Percentiles rank a stretch among this genome's conserved stretches.
Evolutionary conservation across 2,888 invertebrate genomes (phyloP).

Genomic region (Drosophila glabriapex): DNA sequence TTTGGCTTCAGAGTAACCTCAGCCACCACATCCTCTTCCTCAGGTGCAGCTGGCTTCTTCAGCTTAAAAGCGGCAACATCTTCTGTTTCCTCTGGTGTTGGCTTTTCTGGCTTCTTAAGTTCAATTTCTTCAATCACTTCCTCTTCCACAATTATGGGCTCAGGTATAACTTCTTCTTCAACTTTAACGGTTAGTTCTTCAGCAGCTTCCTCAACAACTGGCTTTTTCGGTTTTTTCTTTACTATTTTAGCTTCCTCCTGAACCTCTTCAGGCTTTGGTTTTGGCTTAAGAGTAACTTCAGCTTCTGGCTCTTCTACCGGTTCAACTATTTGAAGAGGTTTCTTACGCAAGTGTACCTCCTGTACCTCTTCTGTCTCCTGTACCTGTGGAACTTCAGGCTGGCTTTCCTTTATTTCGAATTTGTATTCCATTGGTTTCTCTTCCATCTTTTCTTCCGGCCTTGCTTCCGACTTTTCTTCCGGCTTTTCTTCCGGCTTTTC

Average conservation of each 20-base stretch:
- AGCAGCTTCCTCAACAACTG: conserved; percentile 73
- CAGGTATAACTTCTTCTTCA: conserved; percentile 73
- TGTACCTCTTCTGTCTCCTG: conserved; percentile 71
- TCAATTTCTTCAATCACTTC: conserved; percentile 73
- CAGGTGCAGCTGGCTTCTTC: conserved; percentile 67
- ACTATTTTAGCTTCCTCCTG: conserved; percentile 72
- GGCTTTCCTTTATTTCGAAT: conserved; percentile 56
- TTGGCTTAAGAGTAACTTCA: conserved; percentile 72
- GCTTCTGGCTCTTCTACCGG: conserved; percentile 74
- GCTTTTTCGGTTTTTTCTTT: conserved; percentile 80
- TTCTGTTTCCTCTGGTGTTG: conserved; percentile 65
- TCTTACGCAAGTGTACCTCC: conserved; percentile 69
- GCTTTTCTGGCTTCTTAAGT: conserved; percentile 69
- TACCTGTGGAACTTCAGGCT: conserved; percentile 73
- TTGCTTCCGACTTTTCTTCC: conserved; percentile 46
- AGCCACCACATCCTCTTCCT: conserved; percentile 83
- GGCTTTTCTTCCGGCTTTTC: conserved; percentile 35
- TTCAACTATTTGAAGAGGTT: conserved; percentile 57
- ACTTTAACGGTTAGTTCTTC: conserved; percentile 77
- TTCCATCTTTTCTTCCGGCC: conserved; percentile 39
- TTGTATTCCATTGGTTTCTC: conserved; percentile 65
- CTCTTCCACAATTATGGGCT: conserved; percentile 63
- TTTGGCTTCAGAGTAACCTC: conserved; percentile 84
- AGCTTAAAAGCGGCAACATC: conserved; percentile 80
- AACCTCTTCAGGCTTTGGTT: conserved; percentile 69